phyloP scores from a whole-genome alignment of 2,113 vertebrate genomes.

The Zosterops japonicus region DNA sequence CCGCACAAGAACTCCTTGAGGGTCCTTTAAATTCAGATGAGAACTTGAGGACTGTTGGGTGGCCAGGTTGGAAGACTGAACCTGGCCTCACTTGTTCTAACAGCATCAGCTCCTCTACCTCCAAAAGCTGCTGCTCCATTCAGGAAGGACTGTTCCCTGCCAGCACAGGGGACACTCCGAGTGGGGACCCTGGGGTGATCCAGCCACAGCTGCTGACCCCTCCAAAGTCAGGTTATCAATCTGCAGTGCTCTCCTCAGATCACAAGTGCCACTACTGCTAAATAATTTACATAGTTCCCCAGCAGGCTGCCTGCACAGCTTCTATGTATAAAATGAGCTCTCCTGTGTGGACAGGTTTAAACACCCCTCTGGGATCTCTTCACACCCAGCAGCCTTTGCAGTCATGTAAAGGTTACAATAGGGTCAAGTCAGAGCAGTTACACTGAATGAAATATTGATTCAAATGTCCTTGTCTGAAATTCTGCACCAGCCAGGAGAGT shows the following conservation, averaged over 20 bases:
- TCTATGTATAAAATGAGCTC: neutral
- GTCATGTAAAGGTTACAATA: neutral
- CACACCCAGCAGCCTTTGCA: neutral
- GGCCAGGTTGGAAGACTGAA: neutral
- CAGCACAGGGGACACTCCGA: neutral
- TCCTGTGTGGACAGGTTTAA: neutral
- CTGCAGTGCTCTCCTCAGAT: neutral
- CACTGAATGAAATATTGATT: neutral
- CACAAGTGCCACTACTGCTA: neutral
- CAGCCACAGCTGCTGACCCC: neutral
- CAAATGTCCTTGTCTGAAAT: neutral
- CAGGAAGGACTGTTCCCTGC: accelerated
- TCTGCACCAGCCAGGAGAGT: neutral
- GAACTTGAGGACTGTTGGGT: neutral
- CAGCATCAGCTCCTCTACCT: accelerated
- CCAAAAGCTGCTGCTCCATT: accelerated
- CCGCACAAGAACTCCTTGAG: neutral
- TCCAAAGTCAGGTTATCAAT: neutral
- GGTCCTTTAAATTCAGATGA: neutral
- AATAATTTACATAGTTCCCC: neutral
- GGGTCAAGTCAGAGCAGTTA: slow-evolving; percentile 20
- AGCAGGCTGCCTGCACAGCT: neutral
- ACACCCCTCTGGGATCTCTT: neutral
- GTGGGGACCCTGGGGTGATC: neutral
- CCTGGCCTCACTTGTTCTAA: neutral